Percentiles rank a stretch among this genome's conserved stretches.
These are phyloP conservation scores for Lytechinus pictus DNA, from an alignment of 35 echinoderm and acorn worm species.

Conservation along the genomic window DNA sequence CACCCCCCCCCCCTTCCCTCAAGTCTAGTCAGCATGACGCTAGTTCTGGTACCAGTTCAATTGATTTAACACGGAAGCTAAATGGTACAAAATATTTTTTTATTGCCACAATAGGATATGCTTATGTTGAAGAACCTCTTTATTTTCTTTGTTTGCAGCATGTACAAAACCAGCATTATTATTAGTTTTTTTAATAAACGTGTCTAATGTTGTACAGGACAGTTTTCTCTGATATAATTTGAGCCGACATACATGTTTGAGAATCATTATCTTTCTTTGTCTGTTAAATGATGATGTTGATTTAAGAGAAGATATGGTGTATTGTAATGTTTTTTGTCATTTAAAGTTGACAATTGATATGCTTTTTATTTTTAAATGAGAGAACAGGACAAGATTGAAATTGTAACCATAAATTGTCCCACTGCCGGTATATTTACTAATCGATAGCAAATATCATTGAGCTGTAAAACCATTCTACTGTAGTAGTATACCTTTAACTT, in stretches of 20 bases:
- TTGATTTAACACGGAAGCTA: not conserved
- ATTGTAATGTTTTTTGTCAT: not conserved
- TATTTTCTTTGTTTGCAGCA: conserved; percentile 21
- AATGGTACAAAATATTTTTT: not conserved
- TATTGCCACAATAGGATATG: not conserved
- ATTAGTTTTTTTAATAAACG: conserved; percentile 1
- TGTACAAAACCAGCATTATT: conserved; percentile 30
- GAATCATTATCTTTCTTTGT: not conserved
- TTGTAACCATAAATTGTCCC: not conserved
- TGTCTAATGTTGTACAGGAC: conserved; percentile 39
- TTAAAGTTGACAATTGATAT: not conserved
- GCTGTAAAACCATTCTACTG: not conserved
- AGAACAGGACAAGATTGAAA: not conserved
- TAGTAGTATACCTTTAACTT: not conserved
- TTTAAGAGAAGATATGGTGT: not conserved
- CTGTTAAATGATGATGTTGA: not conserved
- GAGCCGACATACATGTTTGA: not conserved
- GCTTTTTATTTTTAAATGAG: not conserved
- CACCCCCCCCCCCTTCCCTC: not conserved
- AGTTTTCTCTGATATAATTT: not conserved
- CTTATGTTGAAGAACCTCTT: not conserved
- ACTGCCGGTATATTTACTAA: not conserved
- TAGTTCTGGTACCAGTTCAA: not conserved
- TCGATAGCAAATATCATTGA: not conserved
- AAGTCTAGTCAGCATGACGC: not conserved